These are phyloP conservation scores for Stomorhina lunata DNA, from an alignment of 2,888 invertebrate genomes.

Conservation along the genomic window DNA sequence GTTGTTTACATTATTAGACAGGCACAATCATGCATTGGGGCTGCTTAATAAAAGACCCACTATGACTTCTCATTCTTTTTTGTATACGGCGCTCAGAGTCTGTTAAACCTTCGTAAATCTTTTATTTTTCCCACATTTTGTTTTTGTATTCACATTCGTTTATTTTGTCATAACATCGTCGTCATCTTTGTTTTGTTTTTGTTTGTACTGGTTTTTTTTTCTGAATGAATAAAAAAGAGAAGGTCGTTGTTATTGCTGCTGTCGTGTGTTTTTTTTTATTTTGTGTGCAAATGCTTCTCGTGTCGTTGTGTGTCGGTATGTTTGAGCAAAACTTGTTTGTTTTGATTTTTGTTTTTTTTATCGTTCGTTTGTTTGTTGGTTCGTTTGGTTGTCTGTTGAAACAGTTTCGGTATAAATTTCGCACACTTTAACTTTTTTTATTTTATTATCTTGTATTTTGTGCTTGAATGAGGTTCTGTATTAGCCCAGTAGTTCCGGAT, in stretches of 20 bases:
- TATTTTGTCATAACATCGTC: slow-evolving; percentile 50
- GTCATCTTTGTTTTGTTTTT: slow-evolving; percentile 32
- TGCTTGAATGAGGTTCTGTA: background rate
- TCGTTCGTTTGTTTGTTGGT: background rate
- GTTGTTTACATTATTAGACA: slow-evolving; percentile 8
- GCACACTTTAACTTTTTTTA: slow-evolving; percentile 6
- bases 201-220: slow-evolving; percentile 25
- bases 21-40: slow-evolving; percentile 9
- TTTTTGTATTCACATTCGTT: slow-evolving; percentile 20
- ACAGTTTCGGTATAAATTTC: slow-evolving; percentile 35
- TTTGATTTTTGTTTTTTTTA: slow-evolving; percentile 3
- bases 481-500: background rate
- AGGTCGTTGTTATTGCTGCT: slow-evolving; percentile 63
- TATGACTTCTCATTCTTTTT: slow-evolving; percentile 62
- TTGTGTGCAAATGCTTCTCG: slow-evolving; percentile 13
- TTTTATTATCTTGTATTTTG: background rate
- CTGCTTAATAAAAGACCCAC: slow-evolving; percentile 22
- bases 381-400: slow-evolving; percentile 3
- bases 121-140: slow-evolving; percentile 2
- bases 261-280: slow-evolving; percentile 31
- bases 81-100: slow-evolving; percentile 64
- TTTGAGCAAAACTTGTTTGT: slow-evolving; percentile 57
- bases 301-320: slow-evolving; percentile 52
- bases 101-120: slow-evolving; percentile 15
- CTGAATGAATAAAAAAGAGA: slow-evolving; percentile 63